Evolutionary conservation across 1,140 invertebrate genomes (phyloP), one percentile per base, ranked within the genome.

Genomic region (Wiebesia pumilae): DNA sequence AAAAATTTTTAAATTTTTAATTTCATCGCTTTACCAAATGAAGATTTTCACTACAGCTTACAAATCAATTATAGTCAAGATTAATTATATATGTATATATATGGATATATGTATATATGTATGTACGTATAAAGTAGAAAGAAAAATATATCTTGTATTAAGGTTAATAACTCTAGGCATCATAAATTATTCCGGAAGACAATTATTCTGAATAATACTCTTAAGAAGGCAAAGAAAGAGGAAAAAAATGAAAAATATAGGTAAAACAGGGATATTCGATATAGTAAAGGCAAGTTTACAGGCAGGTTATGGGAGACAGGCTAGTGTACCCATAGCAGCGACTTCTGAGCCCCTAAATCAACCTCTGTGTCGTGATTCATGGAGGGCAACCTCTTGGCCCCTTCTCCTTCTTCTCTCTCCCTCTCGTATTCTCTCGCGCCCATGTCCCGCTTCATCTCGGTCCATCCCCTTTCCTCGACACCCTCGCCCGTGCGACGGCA

Each of bases 331-430:
- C 84, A 77, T 77, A 81, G 84, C 84, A 81, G 88, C 89, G 91
- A 93, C 91, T 93, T 91, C 91, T 92, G 91, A 89, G 91, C 92
- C 90, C 91, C 91, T 94, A 94, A 94, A 93, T 94, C 93, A 94
- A 92, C 90, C 91, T 91, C 90, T 89, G 91, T 90, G 90, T 92
- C 91, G 92, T 93, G 92, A 93, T 93, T 93, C 91, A 93, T 92
- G 90, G 92, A 91, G 90, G 90, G 91, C 91, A 92, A 92, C 90
- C 91, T 91, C 90, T 90, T 90, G 87, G 87, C 87, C 84, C 83
- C 86, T 84, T 88, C 83, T 85, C 88, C 81, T 81, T 77, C 83
- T 65, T 75, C 65, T 79, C 38, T 40, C 81, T 30, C 77, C 54
- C n/a, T 30, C 77, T 58, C 77, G 2, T 35, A 35, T 67, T 43